Evolutionary conservation across 2,797 vertebrate species (phyloP).

Genomic region (Lophotriccus pileatus): DNA sequence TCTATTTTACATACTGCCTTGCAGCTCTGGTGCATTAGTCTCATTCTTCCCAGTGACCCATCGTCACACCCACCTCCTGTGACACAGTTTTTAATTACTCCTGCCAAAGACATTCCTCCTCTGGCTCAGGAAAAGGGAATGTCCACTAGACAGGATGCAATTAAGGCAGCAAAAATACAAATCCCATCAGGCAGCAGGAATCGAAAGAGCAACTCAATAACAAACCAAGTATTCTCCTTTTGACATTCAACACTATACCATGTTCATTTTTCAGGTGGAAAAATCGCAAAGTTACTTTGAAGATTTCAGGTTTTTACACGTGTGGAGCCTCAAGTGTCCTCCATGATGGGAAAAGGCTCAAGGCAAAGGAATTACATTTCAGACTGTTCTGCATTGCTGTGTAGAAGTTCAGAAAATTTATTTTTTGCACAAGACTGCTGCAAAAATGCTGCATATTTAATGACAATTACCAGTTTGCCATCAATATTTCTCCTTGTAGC

Average conservation of each 20-base stretch:
- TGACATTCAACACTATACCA: neutral
- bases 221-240: neutral
- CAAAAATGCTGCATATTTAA: slow-evolving; percentile 59
- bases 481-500: slow-evolving; percentile 64
- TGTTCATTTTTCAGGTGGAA: neutral
- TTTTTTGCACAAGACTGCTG: slow-evolving; percentile 36
- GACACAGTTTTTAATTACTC: neutral
- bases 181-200: neutral
- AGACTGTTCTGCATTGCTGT: neutral
- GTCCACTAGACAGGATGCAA: neutral
- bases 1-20: neutral
- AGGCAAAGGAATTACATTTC: neutral
- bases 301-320: neutral
- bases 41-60: neutral
- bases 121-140: neutral
- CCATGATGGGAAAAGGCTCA: neutral
- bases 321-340: neutral
- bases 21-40: neutral
- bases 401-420: neutral
- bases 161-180: neutral
- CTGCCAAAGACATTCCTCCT: neutral
- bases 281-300: neutral
- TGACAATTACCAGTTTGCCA: slow-evolving; percentile 59
- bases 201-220: neutral
- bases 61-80: neutral